Base-by-base conservation (phyloP, 2,113 vertebrate genomes). In the Nyctereutes procyonoides region DNA sequence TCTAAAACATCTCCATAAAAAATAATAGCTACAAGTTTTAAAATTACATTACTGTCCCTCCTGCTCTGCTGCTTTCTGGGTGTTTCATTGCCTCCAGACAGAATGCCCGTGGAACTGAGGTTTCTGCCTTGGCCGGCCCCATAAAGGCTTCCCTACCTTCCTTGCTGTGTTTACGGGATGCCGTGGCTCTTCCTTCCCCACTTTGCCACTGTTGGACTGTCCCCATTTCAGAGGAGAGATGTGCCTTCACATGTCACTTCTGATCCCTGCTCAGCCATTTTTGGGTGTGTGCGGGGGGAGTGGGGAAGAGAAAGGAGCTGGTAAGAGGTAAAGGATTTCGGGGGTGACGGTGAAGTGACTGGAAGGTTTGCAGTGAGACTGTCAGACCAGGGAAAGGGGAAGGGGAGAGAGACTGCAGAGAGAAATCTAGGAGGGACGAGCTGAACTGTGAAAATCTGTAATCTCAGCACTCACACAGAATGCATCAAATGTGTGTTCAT, bases 1-100 rank as follows among this genome's bases (percentile, higher is more conserved):
- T 58, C 96, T 76, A 51, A 77, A 81, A 88, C 22, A 93, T 55
- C 69, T 90, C n/a, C 43, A 55, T 60, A 15, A 77, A 62, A 82
- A 56, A 38, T 8, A 73, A 60, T 73, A 56, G 38, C 14, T 48
- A 43, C 5, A 48, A 80, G 73, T 79, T 38, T 90, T 73, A 65
- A 60, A 77, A 35, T 55, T 32, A 12, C 6, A 84, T 84, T 43
- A 88, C 51, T 62, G 30, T n/a, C 30, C 56, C 26, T 79, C 10
- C 53, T 5, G 22, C 60, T 67, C 1, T 88, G 11, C 62, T 22
- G 20, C 38, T 15, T 48, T 28, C 32, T 35, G 32, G 24, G 11
- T 30, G 0, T 20, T 79, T 32, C 24, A 6, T 60, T 80, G 28
- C 77, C 48, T 94, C 20, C 19, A 22, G 19, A 22, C 5, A 69